Evolutionary conservation across 92 coral and sea anemone species (phyloP), one percentile per base, ranked within the genome.

Genomic region (Parazoanthus swiftii): DNA sequence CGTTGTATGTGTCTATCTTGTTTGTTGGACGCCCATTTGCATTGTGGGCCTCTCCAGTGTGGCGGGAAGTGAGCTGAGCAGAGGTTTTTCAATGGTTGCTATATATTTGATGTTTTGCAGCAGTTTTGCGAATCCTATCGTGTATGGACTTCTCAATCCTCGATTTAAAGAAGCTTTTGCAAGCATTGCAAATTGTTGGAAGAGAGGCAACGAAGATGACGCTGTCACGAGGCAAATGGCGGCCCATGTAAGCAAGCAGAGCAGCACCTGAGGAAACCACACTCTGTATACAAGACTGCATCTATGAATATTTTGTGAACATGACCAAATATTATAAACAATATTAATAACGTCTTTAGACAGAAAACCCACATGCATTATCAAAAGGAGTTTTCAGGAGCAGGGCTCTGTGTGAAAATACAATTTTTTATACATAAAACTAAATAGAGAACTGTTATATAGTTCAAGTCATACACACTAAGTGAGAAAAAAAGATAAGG

Each of bases 71-170:
- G 56, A 73, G 35, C 90, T 73, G 58, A 86, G 91, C 50, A 91
- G 91, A 79, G 85, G 78, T 8, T 66, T 78, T 48, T 85, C 89
- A 51, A 85, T 83, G 21, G 76, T 91, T 23, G 86, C 94, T 8
- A 89, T 93, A 50, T 88, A 74, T 58, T 75, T 93, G 72, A 90
- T 85, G 83, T 94, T 89, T 71, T 79, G 91, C 72, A 94, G 95
- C 84, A 88, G 92, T 67, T 85, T 92, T 81, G 88, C 93, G 46
- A 94, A 94, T 76, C 95, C 98, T 1, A 78, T 94, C 85, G 89
- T 94, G 23, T 94, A 94, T 67, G 98, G 98, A 50, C 85, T 94
- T 33, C 92, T 93, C 89, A 94, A 93, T 79, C 98, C 94, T 0
- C 98, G 93, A 70, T 93, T 94, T 71, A 91, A 93, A 20, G 67